phyloP scores from a whole-genome alignment of 2,888 invertebrate genomes.

The Reticulitermes lucifugus region DNA sequence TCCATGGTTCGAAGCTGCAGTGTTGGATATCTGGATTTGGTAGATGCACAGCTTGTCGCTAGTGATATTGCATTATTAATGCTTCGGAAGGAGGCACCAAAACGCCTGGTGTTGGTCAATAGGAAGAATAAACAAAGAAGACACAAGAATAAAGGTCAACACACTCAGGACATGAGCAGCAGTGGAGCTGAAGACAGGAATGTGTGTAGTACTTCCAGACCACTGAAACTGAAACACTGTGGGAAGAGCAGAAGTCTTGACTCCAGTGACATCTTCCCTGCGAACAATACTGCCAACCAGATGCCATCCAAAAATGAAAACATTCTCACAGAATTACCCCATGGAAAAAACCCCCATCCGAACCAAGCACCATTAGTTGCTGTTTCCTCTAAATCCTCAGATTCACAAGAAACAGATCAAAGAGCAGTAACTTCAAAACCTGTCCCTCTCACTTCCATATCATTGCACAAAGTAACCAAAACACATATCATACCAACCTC shows the following conservation, averaged over 20 bases:
- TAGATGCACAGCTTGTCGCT: conserved; percentile 80
- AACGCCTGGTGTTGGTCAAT: conserved; percentile 81
- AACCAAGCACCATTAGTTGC: conserved; percentile 2
- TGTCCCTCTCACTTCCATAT: neutral
- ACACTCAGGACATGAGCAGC: conserved; percentile 23
- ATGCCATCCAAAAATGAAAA: conserved; percentile 24
- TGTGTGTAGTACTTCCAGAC: conserved; percentile 30
- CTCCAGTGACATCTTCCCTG: conserved; percentile 81
- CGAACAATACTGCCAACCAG: neutral
- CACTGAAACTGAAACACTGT: conserved; percentile 70
- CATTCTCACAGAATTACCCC: neutral
- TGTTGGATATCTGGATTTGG: conserved; percentile 87
- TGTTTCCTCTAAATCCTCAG: neutral
- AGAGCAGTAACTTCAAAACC: neutral
- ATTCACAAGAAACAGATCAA: neutral
- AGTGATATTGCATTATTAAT: conserved; percentile 79
- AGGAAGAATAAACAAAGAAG: conserved; percentile 63
- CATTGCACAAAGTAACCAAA: neutral
- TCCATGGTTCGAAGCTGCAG: conserved; percentile 89
- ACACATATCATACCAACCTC: neutral
- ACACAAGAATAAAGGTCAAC: conserved; percentile 58
- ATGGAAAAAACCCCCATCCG: neutral
- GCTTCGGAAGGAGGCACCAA: conserved; percentile 80
- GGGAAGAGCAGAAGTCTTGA: conserved; percentile 88
- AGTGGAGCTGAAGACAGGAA: conserved; percentile 21